A percentile compares a stretch with the other conserved stretches of the same genome.
phyloP scores from a whole-genome alignment of 2,113 vertebrate genomes.

The Colinus virginianus region DNA sequence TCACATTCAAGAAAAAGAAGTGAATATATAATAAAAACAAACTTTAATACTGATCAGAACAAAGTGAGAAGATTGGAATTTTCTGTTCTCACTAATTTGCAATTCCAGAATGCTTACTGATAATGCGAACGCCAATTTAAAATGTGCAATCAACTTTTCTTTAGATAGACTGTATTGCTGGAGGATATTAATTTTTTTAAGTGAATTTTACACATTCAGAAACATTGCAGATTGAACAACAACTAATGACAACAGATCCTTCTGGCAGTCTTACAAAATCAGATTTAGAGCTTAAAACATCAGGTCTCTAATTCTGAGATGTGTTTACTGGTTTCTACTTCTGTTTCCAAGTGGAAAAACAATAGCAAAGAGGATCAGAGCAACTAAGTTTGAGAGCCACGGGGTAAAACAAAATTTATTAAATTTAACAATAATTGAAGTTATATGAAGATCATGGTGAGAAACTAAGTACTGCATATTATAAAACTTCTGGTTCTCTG shows the following conservation, averaged over 20 bases:
- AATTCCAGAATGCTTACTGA: background rate
- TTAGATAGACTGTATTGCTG: background rate
- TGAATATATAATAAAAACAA: background rate
- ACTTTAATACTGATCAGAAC: background rate
- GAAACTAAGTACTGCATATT: background rate
- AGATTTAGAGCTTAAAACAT: background rate
- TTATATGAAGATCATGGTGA: background rate
- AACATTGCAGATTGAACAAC: background rate
- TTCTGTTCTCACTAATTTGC: background rate
- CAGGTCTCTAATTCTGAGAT: background rate
- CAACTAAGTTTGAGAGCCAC: background rate
- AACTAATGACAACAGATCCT: background rate
- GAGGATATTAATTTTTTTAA: background rate
- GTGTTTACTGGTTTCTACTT: background rate
- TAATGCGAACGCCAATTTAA: background rate
- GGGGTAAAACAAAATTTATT: background rate
- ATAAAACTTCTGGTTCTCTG: background rate
- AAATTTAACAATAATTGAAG: background rate
- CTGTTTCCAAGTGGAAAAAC: background rate
- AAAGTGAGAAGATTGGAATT: background rate
- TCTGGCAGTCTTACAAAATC: background rate
- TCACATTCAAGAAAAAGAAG: background rate
- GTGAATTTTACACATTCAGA: background rate
- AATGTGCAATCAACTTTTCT: background rate
- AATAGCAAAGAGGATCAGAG: background rate